phyloP scores from a whole-genome alignment of 2,888 invertebrate species.

The Pristionchus fissidentatus region DNA sequence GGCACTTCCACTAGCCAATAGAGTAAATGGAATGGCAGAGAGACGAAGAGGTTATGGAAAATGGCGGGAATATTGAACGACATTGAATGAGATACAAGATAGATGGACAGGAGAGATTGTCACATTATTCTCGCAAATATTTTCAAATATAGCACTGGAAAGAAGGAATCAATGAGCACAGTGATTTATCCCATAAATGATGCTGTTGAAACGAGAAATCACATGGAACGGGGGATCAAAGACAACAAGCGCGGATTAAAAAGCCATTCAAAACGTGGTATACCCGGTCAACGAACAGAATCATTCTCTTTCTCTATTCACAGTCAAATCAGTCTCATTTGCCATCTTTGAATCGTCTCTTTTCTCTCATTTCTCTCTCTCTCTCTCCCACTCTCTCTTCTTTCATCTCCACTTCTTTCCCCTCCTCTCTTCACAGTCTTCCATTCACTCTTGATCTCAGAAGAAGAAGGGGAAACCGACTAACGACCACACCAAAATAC shows the following conservation, averaged over 20 bases:
- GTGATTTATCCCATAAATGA: too few relatives aligned
- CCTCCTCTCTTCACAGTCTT: neutral
- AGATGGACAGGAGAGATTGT: too few relatives aligned
- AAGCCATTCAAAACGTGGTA: too few relatives aligned
- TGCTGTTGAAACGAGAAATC: too few relatives aligned
- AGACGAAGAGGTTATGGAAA: neutral
- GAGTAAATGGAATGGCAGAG: neutral
- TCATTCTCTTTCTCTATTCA: neutral
- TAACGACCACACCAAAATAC: too few relatives aligned
- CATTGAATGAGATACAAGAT: too few relatives aligned
- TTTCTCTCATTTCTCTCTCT: neutral
- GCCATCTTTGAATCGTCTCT: neutral
- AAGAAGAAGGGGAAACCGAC: neutral
- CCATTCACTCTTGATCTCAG: neutral
- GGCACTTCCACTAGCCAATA: neutral
- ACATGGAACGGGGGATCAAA: too few relatives aligned
- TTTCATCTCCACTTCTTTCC: slow-evolving; percentile 28
- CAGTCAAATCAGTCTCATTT: neutral
- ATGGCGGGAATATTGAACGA: too few relatives aligned
- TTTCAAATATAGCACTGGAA: too few relatives aligned
- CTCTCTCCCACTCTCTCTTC: slow-evolving; percentile 8
- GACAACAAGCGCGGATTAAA: too few relatives aligned
- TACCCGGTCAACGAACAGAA: neutral
- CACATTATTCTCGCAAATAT: too few relatives aligned
- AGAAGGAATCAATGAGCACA: too few relatives aligned